A percentile compares a stretch with the other conserved stretches of the same genome.
These are phyloP conservation scores for Ostrea edulis DNA, from an alignment of 1,140 invertebrate genomes.

Conservation along the genomic window DNA sequence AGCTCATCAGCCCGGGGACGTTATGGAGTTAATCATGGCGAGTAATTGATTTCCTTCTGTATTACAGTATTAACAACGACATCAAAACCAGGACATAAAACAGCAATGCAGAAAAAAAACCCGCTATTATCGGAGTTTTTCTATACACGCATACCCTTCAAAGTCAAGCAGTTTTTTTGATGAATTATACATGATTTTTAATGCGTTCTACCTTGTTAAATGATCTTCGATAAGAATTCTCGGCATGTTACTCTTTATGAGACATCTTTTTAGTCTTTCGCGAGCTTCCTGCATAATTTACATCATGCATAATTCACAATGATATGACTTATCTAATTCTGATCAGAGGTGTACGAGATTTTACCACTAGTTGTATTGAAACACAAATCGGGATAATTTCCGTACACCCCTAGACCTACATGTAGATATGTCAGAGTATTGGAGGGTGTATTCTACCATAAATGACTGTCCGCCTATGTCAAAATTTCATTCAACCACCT, in stretches of 20 bases:
- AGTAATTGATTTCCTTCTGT: slow-evolving; percentile 18
- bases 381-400: no score
- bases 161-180: background rate
- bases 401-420: no score
- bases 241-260: background rate
- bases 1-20: background rate
- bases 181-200: background rate
- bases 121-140: background rate
- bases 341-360: no score
- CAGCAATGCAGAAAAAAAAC: background rate
- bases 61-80: slow-evolving; percentile 6
- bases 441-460: no score
- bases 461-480: no score
- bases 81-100: background rate
- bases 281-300: background rate
- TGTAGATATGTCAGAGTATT: no score
- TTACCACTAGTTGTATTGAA: no score
- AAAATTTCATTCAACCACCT: no score
- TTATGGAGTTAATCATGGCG: slow-evolving; percentile 18
- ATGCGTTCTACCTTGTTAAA: background rate
- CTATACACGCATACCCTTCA: background rate
- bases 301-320: no score
- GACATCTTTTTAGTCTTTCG: background rate
- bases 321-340: no score
- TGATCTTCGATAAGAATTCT: background rate